Conservation (phyloP, 1,140 invertebrate genomes). For the Eurosta solidaginis region DNA sequence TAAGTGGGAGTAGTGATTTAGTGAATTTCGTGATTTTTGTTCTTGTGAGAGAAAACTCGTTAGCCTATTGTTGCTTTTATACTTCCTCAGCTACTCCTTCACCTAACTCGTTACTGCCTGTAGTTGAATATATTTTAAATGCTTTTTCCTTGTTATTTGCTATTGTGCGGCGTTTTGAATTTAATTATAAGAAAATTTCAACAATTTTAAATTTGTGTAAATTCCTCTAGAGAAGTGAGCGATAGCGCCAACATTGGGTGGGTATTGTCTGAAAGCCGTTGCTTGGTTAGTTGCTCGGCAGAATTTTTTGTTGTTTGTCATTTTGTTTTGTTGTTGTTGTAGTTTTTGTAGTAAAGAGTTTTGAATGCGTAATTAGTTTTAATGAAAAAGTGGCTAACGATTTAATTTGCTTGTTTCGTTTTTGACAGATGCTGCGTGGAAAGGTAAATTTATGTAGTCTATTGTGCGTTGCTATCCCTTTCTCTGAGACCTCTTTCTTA, state of each 20-base stretch:
- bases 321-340: slow-evolving; percentile 11
- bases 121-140: no score
- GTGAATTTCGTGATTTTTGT: neutral
- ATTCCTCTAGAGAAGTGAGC: neutral
- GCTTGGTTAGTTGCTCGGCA: neutral
- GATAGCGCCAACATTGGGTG: neutral
- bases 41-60: neutral
- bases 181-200: slow-evolving; percentile 27
- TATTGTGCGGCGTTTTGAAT: neutral
- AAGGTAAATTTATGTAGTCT: neutral
- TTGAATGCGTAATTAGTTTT: slow-evolving; percentile 53
- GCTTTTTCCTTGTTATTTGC: neutral
- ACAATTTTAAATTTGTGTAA: slow-evolving; percentile 16
- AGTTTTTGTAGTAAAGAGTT: slow-evolving; percentile 46
- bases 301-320: no score
- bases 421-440: neutral
- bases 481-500: neutral
- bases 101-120: neutral
- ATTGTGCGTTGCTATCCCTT: neutral
- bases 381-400: slow-evolving; percentile 37
- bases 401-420: slow-evolving; percentile 42
- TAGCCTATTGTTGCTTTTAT: neutral
- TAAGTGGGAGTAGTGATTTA: neutral
- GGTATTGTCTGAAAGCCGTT: neutral
- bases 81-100: neutral